Percentiles rank a stretch among this genome's conserved stretches.
Evolutionary conservation across 2,113 vertebrate genomes (phyloP).

Genomic region (Oreochromis tanganicae): DNA sequence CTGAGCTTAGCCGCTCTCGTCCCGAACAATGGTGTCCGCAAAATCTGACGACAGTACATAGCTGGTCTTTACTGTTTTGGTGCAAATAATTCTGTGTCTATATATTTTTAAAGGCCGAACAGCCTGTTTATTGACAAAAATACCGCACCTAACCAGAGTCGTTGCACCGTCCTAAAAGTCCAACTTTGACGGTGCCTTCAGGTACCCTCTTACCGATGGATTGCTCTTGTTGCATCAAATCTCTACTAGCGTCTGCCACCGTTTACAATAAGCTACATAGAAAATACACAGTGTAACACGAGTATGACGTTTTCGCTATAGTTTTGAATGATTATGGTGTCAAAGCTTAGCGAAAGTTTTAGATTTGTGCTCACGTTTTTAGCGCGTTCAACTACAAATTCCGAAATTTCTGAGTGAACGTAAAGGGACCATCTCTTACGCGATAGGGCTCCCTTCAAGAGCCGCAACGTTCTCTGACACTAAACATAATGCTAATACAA

Average conservation of each 20-base stretch:
- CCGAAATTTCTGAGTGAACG: fast-evolving
- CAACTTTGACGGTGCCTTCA: background rate
- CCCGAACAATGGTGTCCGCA: background rate
- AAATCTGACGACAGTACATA: slow-evolving; percentile 31
- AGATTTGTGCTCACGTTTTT: background rate
- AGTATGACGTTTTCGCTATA: background rate
- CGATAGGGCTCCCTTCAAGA: slow-evolving; percentile 16
- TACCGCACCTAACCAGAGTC: background rate
- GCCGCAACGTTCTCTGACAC: background rate
- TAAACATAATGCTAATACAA: background rate
- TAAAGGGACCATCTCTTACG: background rate
- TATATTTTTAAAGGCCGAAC: fast-evolving
- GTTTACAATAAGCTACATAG: background rate
- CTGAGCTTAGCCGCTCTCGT: background rate
- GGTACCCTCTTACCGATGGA: background rate
- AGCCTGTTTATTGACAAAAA: background rate
- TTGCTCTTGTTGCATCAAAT: background rate
- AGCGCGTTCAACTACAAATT: fast-evolving
- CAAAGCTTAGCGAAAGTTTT: background rate
- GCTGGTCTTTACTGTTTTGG: background rate
- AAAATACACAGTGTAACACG: background rate
- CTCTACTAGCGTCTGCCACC: background rate
- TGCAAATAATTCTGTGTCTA: background rate
- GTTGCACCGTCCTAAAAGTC: background rate
- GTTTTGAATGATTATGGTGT: background rate